Evolutionary conservation across 2,113 vertebrate species (phyloP), one percentile per base, ranked within the genome.

Genomic region (Stigmatopora nigra): DNA sequence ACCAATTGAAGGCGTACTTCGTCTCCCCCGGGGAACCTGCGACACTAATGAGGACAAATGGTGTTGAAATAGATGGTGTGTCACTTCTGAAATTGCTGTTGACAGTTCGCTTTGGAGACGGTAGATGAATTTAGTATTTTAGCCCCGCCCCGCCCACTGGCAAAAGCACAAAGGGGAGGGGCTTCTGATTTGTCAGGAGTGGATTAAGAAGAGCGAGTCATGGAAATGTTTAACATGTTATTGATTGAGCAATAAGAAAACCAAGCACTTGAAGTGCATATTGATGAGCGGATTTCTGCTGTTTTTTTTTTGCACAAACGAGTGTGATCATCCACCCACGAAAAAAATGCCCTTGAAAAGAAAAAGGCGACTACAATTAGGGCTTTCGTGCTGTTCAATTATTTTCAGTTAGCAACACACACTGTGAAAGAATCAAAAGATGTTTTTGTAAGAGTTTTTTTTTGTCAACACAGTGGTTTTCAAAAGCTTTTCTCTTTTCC

Each of bases 231-330:
- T 77, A 84, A 78, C 73, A 72, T 67, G 57, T 60, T 88, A 88
- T 88, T 73, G 84, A 90, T 88, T 82, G 61, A 58, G 63, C 73
- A 64, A 44, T 60, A 73, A 63, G 22, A 78, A 84, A 82, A 73
- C 71, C 79, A 84, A 75, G 67, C 74, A 60, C 72, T 70, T 69
- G 53, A 36, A 80, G 84, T 72, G 64, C 49, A 61, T 67, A 80
- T 87, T 80, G 80, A 84, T 73, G 67, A 84, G 69, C 47, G 71
- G 78, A 79, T 77, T 70, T 82, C 74, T 46, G 12, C n/a, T n/a
- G n/a, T n/a, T 64, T 45, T 73, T 73, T 84, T 70, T 68, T 68
- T 63, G 70, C 64, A 48, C 62, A 77, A 67, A 77, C 58, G 72
- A 48, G 66, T 63, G 62, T 51, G 61, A 17, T 67, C 10, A 53